Evolutionary conservation across 2,797 vertebrate species (phyloP).

Genomic region (Myripristis jacobus): DNA sequence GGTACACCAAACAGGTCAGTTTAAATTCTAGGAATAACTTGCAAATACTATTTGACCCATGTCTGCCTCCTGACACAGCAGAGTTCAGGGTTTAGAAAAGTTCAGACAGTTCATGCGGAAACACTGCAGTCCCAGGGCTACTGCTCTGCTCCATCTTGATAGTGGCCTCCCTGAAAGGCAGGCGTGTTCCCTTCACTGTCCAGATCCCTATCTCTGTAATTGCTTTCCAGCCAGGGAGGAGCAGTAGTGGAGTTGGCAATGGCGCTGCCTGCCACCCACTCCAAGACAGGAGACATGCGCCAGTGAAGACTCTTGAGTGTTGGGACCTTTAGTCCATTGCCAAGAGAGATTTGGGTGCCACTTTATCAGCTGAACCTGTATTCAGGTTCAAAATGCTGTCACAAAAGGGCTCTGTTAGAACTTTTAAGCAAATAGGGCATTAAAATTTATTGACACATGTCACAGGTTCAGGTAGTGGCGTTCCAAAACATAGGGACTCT

Average conservation of each 20-base stretch:
- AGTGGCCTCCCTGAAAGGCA: slow-evolving; percentile 64
- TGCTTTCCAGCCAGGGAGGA: slow-evolving; percentile 70
- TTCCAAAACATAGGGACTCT: background rate
- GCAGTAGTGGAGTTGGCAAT: slow-evolving; percentile 42
- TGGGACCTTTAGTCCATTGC: slow-evolving; percentile 42
- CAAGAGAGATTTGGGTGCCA: slow-evolving; percentile 44
- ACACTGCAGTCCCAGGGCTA: slow-evolving; percentile 35
- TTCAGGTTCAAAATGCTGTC: slow-evolving; percentile 29
- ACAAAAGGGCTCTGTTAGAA: slow-evolving; percentile 8
- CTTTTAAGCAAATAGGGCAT: slow-evolving; percentile 5
- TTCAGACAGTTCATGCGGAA: slow-evolving; percentile 28
- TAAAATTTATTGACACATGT: slow-evolving; percentile 12
- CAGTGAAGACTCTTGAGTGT: slow-evolving; percentile 45
- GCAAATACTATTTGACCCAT: background rate
- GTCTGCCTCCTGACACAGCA: slow-evolving; percentile 8
- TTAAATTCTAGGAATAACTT: slow-evolving; percentile 6
- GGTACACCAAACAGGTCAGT: background rate
- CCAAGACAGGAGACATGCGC: slow-evolving; percentile 60
- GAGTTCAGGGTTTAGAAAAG: slow-evolving; percentile 24
- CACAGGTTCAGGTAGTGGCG: slow-evolving; percentile 14
- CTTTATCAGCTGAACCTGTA: slow-evolving; percentile 50
- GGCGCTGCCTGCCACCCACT: slow-evolving; percentile 53
- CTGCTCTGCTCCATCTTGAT: slow-evolving; percentile 69
- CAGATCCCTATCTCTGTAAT: slow-evolving; percentile 79
- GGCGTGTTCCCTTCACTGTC: slow-evolving; percentile 70